Evolutionary conservation across 2,888 invertebrate genomes (phyloP).

Genomic region (Nomada ferruginata): DNA sequence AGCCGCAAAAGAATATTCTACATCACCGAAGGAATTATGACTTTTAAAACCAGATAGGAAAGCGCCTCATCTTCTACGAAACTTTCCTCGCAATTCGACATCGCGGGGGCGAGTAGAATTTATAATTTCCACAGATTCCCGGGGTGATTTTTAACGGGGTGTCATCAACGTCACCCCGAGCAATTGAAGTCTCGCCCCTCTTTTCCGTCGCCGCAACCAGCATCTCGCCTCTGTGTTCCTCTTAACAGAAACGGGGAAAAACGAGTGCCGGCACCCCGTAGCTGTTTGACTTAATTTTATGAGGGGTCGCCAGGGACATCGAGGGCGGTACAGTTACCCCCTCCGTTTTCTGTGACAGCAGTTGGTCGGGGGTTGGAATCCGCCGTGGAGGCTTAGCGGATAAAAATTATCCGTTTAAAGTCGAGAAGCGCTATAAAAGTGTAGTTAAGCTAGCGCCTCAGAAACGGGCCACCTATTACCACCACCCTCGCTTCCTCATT

Average conservation of each 20-base stretch:
- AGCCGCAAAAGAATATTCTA: no score
- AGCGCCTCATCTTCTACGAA: no score
- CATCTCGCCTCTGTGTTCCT: slow-evolving; percentile 61
- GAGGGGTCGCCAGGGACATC: slow-evolving; percentile 73
- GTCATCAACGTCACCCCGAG: slow-evolving; percentile 61
- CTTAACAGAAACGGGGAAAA: slow-evolving; percentile 73
- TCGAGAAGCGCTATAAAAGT: slow-evolving; percentile 79
- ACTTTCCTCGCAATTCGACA: no score
- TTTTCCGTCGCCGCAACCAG: slow-evolving; percentile 49
- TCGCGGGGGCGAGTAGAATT: not conserved
- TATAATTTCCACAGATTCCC: slow-evolving; percentile 16
- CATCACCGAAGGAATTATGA: no score
- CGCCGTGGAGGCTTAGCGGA: slow-evolving; percentile 71
- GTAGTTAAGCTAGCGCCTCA: slow-evolving; percentile 76
- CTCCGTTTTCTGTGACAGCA: slow-evolving; percentile 40
- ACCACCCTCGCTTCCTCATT: slow-evolving; percentile 51
- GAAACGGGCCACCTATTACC: slow-evolving; percentile 58
- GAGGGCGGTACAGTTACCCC: slow-evolving; percentile 66
- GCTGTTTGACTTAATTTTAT: slow-evolving; percentile 83
- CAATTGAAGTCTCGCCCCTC: slow-evolving; percentile 55
- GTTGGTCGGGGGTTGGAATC: slow-evolving; percentile 61
- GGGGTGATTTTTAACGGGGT: slow-evolving; percentile 48
- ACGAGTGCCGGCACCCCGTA: slow-evolving; percentile 75
- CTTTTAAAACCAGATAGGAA: not conserved
- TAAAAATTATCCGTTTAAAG: slow-evolving; percentile 82